Base-by-base conservation (phyloP, 2,888 invertebrate genomes). In the Eilema caniola region DNA sequence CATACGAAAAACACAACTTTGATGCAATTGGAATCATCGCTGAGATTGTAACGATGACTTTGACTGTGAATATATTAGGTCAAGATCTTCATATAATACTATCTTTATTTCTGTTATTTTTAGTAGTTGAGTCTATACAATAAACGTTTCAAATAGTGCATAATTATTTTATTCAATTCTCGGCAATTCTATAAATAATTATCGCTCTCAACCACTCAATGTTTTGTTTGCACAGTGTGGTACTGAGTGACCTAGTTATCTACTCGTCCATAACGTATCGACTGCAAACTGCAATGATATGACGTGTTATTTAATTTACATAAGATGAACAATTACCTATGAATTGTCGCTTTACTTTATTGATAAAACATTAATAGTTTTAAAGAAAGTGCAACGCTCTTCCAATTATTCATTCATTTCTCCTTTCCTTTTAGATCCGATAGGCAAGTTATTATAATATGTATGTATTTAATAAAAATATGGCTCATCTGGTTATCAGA, bases 171-270 rank as follows among this genome's bases (percentile, higher is more conserved):
- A 59, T 56, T 53, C n/a, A 59, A 25, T 12, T 28, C 28, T 25
- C 11, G 37, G 16, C 20, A 60, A 28, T 62, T 23, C 16, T 65
- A 65, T 70, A 67, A 47, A 69, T 71, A 65, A n/a, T 72, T 60
- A 33, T 69, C 67, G 14, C 37, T 24, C 12, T 37, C 24, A 33
- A 47, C 59, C 28, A 53, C n/a, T 59, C 47, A 66, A 70, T 64
- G 37, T 66, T 70, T 63, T 53, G 57, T 41, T 31, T 69, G 56
- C 20, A 64, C 66, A 33, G 63, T 70, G 66, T 69, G 62, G 62
- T 69, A 47, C 64, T 56, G 69, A 64, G 41, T 70, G 73, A 76
- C 73, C 71, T 60, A 79, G 33, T 72, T 79, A 71, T 76, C 73
- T 79, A 67, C 69, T 69, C 71, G 67, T 62, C 65, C 66, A 61